Conservation (phyloP, 2,888 invertebrate species). For the Osedax frankpressi region DNA sequence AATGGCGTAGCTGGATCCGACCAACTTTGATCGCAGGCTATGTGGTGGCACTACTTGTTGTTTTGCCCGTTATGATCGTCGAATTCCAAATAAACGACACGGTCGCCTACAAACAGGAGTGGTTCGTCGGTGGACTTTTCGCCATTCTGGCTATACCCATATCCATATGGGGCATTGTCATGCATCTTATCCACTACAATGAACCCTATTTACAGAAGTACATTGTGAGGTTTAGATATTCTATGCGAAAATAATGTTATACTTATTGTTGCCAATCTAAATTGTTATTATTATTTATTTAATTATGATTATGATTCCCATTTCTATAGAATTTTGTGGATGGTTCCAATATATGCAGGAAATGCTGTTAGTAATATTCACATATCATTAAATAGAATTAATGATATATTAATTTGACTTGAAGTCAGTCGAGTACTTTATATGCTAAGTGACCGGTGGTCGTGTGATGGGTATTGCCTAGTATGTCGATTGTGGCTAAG, state of each 20-base stretch:
- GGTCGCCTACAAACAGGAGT: constrained; percentile 61
- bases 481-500: too few relatives aligned
- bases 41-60: constrained; percentile 64
- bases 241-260: too few relatives aligned
- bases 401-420: too few relatives aligned
- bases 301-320: too few relatives aligned
- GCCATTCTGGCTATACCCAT: constrained; percentile 78
- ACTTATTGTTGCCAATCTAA: too few relatives aligned
- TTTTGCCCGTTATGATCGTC: constrained; percentile 69
- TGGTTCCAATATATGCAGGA: constrained; percentile 89
- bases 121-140: constrained; percentile 77
- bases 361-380: constrained; percentile 80
- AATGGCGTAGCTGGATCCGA: constrained; percentile 78
- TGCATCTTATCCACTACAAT: constrained; percentile 82
- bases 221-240: constrained; percentile 62
- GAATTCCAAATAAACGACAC: constrained; percentile 58
- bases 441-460: too few relatives aligned
- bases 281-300: too few relatives aligned
- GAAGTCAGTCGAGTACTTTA: too few relatives aligned
- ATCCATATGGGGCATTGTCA: constrained; percentile 83
- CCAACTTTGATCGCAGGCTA: constrained; percentile 69
- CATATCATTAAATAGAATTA: too few relatives aligned
- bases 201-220: constrained; percentile 82
- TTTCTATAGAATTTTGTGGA: constrained; percentile 75
- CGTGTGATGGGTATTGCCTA: too few relatives aligned